These are phyloP conservation scores for Drosophila serrata DNA, from an alignment of 1,140 invertebrate species.

Conservation along the genomic window DNA sequence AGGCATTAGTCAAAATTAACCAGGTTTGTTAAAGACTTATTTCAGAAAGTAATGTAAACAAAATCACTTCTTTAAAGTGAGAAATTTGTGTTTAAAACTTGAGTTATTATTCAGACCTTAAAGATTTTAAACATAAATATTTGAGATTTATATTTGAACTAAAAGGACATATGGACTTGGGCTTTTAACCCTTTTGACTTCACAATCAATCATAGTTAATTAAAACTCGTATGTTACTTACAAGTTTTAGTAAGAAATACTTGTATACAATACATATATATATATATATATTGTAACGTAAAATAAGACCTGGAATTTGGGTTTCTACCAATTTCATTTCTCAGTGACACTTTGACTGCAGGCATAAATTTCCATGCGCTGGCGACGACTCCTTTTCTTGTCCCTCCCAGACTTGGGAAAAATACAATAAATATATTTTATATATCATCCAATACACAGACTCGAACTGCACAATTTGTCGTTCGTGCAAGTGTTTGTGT, in stretches of 20 bases:
- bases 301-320: slow-evolving; percentile 8
- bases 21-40: too few relatives aligned
- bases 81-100: too few relatives aligned
- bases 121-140: not conserved
- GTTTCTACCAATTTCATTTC: slow-evolving; percentile 24
- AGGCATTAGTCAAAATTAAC: too few relatives aligned
- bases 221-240: too few relatives aligned
- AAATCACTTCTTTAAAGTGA: too few relatives aligned
- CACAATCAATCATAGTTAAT: not conserved
- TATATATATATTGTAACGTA: not conserved
- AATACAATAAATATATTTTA: slow-evolving; percentile 71
- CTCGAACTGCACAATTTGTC: slow-evolving; percentile 49
- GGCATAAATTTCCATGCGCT: slow-evolving; percentile 44
- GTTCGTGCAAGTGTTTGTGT: slow-evolving; percentile 16
- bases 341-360: slow-evolving; percentile 42
- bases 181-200: too few relatives aligned
- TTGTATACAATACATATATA: too few relatives aligned
- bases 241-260: not conserved
- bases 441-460: slow-evolving; percentile 23
- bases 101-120: not conserved
- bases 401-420: slow-evolving; percentile 26
- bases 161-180: not conserved
- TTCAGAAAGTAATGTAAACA: too few relatives aligned
- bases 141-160: not conserved
- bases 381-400: slow-evolving; percentile 7